Evolutionary conservation across 2,888 invertebrate genomes (phyloP).

Genomic region (Caenorhabditis becei): DNA sequence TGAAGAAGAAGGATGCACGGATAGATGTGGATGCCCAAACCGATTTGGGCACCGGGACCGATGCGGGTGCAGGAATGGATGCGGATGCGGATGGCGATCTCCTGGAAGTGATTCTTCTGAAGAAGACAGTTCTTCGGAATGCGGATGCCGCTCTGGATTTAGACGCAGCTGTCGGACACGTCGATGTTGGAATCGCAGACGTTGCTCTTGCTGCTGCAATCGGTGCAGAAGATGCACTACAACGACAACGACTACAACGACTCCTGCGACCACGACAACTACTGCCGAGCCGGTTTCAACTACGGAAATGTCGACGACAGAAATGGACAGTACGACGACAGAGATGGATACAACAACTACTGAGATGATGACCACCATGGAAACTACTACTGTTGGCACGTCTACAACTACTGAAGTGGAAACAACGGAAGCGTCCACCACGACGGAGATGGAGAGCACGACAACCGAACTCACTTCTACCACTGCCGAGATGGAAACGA

Average conservation of each 20-base stretch:
- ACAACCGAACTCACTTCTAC: constrained; percentile 4
- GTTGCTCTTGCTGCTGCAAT: background rate
- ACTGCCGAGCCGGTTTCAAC: background rate
- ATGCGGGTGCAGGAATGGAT: background rate
- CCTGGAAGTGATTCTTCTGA: background rate
- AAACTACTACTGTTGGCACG: constrained; percentile 16
- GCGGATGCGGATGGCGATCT: too few relatives aligned
- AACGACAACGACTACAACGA: background rate
- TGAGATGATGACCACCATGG: constrained; percentile 7
- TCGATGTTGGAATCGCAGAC: background rate
- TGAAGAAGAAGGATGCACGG: background rate
- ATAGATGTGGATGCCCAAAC: background rate
- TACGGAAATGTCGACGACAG: constrained; percentile 12
- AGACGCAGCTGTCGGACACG: background rate
- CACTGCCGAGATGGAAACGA: constrained; percentile 9
- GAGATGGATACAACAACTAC: constrained; percentile 10
- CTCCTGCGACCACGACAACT: background rate
- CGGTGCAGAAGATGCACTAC: background rate
- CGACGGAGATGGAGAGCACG: background rate
- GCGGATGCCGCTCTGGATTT: background rate
- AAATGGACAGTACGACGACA: background rate
- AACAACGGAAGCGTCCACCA: constrained; percentile 1
- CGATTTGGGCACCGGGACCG: background rate
- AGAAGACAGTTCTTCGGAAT: background rate
- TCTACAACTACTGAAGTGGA: constrained; percentile 12